Percentiles rank a stretch among this genome's conserved stretches.
These are phyloP conservation scores for Strix uralensis DNA, from an alignment of 2,113 vertebrate species.

Conservation along the genomic window DNA sequence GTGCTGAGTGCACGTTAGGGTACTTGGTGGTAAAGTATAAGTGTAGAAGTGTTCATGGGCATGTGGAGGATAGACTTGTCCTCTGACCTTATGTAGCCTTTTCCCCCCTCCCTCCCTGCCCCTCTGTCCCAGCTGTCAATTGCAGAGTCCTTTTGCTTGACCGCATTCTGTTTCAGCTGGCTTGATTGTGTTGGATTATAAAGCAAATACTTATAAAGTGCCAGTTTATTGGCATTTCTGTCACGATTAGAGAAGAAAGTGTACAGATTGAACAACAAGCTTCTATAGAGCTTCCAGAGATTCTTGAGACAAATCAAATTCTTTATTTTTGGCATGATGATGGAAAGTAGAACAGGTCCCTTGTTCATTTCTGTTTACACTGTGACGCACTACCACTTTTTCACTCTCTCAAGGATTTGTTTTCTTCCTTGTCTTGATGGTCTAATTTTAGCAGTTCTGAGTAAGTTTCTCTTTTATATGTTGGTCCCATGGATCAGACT, in stretches of 20 bases:
- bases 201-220: neutral
- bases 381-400: neutral
- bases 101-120: neutral
- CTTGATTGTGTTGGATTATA: neutral
- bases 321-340: neutral
- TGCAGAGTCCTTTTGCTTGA: neutral
- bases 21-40: neutral
- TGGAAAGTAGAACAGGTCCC: neutral
- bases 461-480: neutral
- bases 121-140: neutral
- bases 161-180: neutral
- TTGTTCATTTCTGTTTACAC: neutral
- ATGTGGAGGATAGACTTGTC: neutral
- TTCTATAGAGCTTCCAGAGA: neutral
- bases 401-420: neutral
- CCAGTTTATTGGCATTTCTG: neutral
- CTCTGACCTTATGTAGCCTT: neutral
- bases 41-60: neutral
- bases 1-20: neutral
- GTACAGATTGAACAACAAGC: neutral
- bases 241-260: neutral
- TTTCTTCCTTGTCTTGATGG: neutral
- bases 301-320: neutral
- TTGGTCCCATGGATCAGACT: neutral
- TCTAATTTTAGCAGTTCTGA: neutral